phyloP scores from a whole-genome alignment of 2,888 invertebrate species.

The Drosophila siamana region DNA sequence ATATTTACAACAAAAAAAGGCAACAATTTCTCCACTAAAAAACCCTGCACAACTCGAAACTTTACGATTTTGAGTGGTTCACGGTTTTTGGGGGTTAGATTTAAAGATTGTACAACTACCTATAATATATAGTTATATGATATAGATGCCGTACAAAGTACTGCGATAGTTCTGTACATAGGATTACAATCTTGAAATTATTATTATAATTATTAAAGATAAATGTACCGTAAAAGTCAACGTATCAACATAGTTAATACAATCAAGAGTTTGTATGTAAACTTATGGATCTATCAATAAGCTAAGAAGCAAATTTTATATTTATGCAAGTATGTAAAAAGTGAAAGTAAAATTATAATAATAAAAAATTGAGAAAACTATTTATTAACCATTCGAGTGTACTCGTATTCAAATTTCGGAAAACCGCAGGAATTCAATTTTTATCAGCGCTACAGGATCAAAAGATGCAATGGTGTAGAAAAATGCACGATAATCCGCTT shows the following conservation, averaged over 20 bases:
- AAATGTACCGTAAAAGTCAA: constrained; percentile 59
- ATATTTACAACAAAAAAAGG: constrained; percentile 44
- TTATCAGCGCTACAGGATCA: constrained; percentile 35
- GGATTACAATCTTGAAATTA: constrained; percentile 39
- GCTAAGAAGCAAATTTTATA: constrained; percentile 63
- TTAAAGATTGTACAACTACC: constrained; percentile 46
- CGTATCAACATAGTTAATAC: constrained; percentile 64
- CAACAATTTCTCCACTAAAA: constrained; percentile 26
- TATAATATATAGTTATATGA: constrained; percentile 35
- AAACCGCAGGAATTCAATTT: constrained; percentile 48
- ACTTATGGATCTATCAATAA: constrained; percentile 36
- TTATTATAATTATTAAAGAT: constrained; percentile 16
- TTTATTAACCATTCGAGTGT: constrained; percentile 56
- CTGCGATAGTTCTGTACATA: constrained; percentile 64
- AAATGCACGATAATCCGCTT: constrained; percentile 70
- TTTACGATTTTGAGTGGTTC: constrained; percentile 33
- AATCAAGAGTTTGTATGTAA: constrained; percentile 44
- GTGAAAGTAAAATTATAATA: constrained; percentile 26
- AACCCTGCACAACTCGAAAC: constrained; percentile 59
- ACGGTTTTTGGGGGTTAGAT: constrained; percentile 55
- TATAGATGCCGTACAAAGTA: constrained; percentile 79
- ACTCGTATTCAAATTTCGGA: constrained; percentile 1
- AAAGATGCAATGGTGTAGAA: constrained; percentile 65
- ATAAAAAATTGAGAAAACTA: constrained; percentile 57
- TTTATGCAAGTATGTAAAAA: constrained; percentile 45